A percentile compares a stretch with the other conserved stretches of the same genome.
Evolutionary conservation across 2,888 invertebrate genomes (phyloP).

Genomic region (Lasioglossum morio): DNA sequence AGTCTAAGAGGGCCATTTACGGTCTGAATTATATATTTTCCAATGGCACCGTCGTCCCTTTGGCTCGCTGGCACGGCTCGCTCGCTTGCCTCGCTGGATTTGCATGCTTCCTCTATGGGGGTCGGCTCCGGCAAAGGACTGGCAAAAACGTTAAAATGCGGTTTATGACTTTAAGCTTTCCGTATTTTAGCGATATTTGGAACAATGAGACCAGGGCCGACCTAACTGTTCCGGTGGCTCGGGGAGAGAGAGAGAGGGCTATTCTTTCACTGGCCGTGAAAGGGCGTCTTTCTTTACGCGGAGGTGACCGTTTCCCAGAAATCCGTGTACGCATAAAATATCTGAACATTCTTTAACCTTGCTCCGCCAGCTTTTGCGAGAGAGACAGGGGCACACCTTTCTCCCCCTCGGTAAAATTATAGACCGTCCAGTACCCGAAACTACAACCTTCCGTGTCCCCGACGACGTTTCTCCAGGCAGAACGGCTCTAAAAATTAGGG

Average conservation of each 20-base stretch:
- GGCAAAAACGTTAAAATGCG: constrained; percentile 78
- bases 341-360: constrained; percentile 9
- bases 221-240: constrained; percentile 70
- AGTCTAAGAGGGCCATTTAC: constrained; percentile 67
- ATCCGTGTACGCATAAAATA: constrained; percentile 35
- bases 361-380: neutral
- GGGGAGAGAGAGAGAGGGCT: neutral
- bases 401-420: neutral
- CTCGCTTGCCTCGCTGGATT: constrained; percentile 52
- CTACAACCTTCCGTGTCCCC: neutral
- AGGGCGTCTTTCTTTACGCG: constrained; percentile 24
- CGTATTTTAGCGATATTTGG: constrained; percentile 79
- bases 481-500: neutral
- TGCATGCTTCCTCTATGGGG: constrained; percentile 71
- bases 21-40: constrained; percentile 72
- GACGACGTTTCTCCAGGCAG: neutral
- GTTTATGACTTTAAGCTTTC: constrained; percentile 78
- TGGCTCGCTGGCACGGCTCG: constrained; percentile 7
- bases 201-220: constrained; percentile 73
- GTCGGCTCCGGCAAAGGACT: neutral
- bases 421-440: neutral
- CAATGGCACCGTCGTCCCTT: constrained; percentile 51
- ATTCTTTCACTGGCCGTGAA: constrained; percentile 31
- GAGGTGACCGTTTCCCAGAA: neutral
- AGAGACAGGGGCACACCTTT: neutral